Evolutionary conservation across 2,797 vertebrate species (phyloP), one percentile per base, ranked within the genome.

Genomic region (Aphelocoma californica): DNA sequence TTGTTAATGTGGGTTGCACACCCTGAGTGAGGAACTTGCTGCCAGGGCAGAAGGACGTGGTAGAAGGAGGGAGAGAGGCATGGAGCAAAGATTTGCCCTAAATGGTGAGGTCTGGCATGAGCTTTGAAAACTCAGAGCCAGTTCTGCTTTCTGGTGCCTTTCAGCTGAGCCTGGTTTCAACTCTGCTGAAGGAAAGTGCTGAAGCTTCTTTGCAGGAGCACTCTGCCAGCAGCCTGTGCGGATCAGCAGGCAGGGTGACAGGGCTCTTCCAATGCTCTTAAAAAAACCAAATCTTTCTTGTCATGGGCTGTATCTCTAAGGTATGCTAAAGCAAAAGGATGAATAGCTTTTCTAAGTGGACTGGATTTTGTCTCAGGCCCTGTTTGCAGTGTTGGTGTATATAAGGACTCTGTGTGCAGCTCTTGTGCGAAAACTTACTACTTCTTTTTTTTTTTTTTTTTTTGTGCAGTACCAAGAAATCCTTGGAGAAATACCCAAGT

Each of bases 221-320:
- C 12, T 57, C 5, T 0, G 42, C 0, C 0, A 80, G 75, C 48
- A 56, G 44, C 31, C 67, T 21, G 26, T 50, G 66, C 0, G 0
- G 24, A 18, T 79, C 51, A 56, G 73, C 7, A 2, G 25, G 31
- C 0, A 0, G 19, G 12, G 47, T 56, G 73, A 58, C 34, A 23
- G n/a, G 58, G 72, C 84, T 78, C 64, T 72, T 64, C 16, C 36
- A 66, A 18, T 57, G 64, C 6, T 62, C 80, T 86, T 90, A 65
- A 64, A 81, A 89, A 89, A 79, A 51, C 1, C 29, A n/a, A 60
- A 74, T 86, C 82, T 90, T 62, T 71, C 72, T 85, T 94, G 85
- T 72, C 58, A 32, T 66, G 77, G 70, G 8, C 48, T 9, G 4
- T 66, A 78, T 66, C 82, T 72, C 64, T 29, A 67, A 91, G 54